Percentiles rank a stretch among this genome's conserved stretches.
Conservation (phyloP, 2,113 vertebrate species). For the Ictidomys tridecemlineatus region DNA sequence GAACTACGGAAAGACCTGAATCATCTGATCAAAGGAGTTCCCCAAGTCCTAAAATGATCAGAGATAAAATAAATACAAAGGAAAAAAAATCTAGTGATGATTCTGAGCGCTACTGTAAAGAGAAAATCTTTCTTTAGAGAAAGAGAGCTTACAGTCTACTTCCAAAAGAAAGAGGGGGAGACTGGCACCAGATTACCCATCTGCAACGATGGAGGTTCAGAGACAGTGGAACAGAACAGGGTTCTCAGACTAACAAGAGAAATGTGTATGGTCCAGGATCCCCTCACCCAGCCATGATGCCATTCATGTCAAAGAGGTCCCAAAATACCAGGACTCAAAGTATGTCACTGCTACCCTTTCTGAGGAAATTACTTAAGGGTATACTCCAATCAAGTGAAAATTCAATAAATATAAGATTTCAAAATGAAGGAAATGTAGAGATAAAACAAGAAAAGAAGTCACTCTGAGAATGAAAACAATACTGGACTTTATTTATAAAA, state of each 20-base stretch:
- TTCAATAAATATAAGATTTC: neutral
- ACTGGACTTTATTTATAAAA: neutral
- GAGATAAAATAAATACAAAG: neutral
- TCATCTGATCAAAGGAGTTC: neutral
- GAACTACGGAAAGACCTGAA: neutral
- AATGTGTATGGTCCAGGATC: neutral
- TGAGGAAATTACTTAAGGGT: neutral
- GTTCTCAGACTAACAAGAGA: neutral
- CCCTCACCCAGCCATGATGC: neutral
- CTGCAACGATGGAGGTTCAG: neutral
- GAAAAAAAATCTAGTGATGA: neutral
- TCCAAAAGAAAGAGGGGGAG: neutral
- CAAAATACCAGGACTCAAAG: neutral
- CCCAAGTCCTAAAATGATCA: neutral
- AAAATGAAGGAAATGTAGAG: neutral
- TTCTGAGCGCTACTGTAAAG: conserved; percentile 8
- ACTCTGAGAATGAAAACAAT: neutral
- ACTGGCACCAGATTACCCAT: neutral
- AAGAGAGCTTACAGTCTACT: neutral
- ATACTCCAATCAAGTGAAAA: neutral
- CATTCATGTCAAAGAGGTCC: neutral
- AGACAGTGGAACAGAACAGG: neutral
- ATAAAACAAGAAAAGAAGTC: neutral
- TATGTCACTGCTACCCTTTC: neutral
- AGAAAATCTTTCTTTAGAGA: neutral